These are phyloP conservation scores for Osedax fenrisi DNA, from an alignment of 2,888 invertebrate genomes.

Conservation along the genomic window DNA sequence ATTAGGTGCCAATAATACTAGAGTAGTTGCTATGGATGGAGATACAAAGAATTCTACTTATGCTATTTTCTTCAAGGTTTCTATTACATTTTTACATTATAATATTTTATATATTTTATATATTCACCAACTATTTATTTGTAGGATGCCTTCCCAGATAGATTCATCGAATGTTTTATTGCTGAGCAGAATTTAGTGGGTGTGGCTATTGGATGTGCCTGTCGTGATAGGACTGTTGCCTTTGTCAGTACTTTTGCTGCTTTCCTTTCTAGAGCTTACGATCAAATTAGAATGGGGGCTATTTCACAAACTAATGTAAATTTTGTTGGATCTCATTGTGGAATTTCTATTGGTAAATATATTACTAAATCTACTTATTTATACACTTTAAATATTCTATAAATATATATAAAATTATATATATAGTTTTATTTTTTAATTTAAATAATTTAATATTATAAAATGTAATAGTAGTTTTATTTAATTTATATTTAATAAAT, in stretches of 20 bases:
- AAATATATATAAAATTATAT: not conserved
- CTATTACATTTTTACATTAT: not conserved
- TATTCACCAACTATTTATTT: slow-evolving; percentile 9
- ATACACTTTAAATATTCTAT: not conserved
- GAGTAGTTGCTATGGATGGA: slow-evolving; percentile 86
- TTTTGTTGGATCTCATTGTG: slow-evolving; percentile 90
- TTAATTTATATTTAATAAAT: not conserved
- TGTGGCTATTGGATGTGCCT: slow-evolving; percentile 84
- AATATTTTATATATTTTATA: slow-evolving; percentile 1
- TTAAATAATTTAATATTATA: not conserved
- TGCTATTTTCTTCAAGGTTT: slow-evolving; percentile 70
- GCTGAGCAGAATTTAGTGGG: slow-evolving; percentile 93
- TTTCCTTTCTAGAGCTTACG: slow-evolving; percentile 81
- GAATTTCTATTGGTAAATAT: slow-evolving; percentile 75
- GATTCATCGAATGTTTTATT: slow-evolving; percentile 93
- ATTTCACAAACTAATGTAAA: slow-evolving; percentile 95
- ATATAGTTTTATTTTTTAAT: not conserved
- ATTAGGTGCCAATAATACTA: slow-evolving; percentile 59
- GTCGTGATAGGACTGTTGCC: slow-evolving; percentile 77
- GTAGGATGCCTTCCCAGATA: slow-evolving; percentile 54
- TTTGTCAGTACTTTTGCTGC: slow-evolving; percentile 95
- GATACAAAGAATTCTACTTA: slow-evolving; percentile 98
- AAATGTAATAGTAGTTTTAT: not conserved
- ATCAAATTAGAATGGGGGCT: slow-evolving; percentile 98
- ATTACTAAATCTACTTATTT: no score